Percentiles rank a stretch among this genome's conserved stretches.
These are phyloP conservation scores for Corythornis leucogaster DNA, from an alignment of 2,797 vertebrate species.

Conservation along the genomic window DNA sequence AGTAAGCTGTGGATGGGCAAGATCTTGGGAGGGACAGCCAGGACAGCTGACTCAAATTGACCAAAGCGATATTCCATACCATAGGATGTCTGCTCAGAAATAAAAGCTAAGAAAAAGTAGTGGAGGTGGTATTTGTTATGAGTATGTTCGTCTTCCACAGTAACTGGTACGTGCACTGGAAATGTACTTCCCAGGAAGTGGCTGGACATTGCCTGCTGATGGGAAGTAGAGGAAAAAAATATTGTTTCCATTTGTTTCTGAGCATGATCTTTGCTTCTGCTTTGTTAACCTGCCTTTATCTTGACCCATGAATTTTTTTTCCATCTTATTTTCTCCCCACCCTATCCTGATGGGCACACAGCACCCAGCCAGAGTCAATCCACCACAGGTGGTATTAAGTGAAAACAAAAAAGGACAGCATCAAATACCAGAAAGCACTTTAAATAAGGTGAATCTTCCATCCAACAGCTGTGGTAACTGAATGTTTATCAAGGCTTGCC, in stretches of 20 bases:
- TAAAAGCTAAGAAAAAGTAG: background rate
- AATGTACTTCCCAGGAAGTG: background rate
- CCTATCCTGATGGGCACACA: background rate
- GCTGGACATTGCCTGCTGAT: background rate
- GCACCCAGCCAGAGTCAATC: background rate
- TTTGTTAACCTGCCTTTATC: background rate
- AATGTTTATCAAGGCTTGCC: background rate
- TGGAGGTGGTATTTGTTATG: too few species aligned
- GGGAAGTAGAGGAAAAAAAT: background rate
- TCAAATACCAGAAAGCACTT: background rate
- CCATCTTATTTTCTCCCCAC: background rate
- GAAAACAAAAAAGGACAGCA: slow-evolving; percentile 12
- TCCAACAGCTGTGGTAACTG: background rate
- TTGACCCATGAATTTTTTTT: background rate
- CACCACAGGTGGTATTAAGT: background rate
- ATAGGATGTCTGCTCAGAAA: background rate
- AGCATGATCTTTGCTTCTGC: background rate
- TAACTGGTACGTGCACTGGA: background rate
- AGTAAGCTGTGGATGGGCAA: background rate
- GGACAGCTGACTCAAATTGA: background rate
- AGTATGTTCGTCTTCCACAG: background rate
- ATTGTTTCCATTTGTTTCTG: background rate
- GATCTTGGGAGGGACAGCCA: background rate
- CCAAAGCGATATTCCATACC: too few species aligned
- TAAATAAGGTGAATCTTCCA: slow-evolving; percentile 11